These are phyloP conservation scores for Dromius quadrimaculatus DNA, from an alignment of 2,888 invertebrate genomes.

Conservation along the genomic window DNA sequence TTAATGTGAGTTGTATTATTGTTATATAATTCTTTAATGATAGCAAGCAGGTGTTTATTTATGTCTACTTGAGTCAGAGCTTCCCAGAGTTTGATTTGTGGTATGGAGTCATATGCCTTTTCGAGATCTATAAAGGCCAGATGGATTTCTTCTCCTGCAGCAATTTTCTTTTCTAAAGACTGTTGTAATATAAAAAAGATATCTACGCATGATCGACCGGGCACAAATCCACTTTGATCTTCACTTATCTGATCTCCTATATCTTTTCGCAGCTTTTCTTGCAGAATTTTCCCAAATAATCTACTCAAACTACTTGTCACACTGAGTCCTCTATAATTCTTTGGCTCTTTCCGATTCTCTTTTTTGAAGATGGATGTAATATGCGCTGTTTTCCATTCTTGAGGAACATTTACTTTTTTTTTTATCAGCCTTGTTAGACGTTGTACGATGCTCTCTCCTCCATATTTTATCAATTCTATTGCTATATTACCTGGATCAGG, in stretches of 20 bases:
- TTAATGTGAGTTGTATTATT: background rate
- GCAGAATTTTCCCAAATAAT: constrained; percentile 24
- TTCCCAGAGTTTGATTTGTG: too few species aligned
- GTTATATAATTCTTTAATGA: constrained; percentile 32
- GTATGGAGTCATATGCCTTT: too few species aligned
- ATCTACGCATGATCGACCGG: constrained; percentile 27
- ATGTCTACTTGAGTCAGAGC: too few species aligned
- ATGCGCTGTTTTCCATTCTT: background rate
- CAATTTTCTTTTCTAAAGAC: constrained; percentile 26
- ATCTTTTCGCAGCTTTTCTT: background rate
- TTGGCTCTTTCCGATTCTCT: background rate
- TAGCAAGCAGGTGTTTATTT: constrained; percentile 5
- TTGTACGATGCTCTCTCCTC: background rate
- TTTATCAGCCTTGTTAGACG: background rate
- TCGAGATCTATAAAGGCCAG: too few species aligned
- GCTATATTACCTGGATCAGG: too few species aligned
- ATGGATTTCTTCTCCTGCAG: constrained; percentile 19
- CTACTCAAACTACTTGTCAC: background rate
- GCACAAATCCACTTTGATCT: constrained; percentile 35
- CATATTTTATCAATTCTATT: too few species aligned
- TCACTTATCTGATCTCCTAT: constrained; percentile 15
- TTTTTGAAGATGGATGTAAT: background rate
- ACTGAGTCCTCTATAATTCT: background rate
- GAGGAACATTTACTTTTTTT: background rate
- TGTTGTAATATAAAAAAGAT: constrained; percentile 18